Conservation (phyloP, 2,113 vertebrate species). For the Silurus asotus region DNA sequence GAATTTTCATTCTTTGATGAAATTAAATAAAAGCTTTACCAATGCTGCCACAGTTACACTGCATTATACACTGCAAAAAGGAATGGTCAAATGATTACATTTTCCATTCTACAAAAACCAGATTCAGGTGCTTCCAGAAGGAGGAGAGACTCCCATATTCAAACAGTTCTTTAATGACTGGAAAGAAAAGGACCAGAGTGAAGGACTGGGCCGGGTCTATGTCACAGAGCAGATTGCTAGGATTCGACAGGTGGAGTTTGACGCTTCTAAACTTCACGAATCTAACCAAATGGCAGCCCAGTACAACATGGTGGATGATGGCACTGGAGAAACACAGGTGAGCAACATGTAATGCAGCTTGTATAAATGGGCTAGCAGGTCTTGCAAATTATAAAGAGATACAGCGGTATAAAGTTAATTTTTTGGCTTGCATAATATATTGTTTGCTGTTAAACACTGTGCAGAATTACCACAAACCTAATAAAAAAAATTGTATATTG, state of each 20-base stretch:
- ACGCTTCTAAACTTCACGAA: constrained; percentile 84
- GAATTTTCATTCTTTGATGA: too few species aligned
- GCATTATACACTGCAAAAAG: background rate
- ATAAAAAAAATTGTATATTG: background rate
- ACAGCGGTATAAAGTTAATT: background rate
- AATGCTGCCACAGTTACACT: background rate
- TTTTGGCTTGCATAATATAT: background rate
- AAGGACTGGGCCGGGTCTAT: constrained; percentile 83
- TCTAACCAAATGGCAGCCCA: constrained; percentile 86
- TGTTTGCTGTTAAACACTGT: background rate
- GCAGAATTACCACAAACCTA: background rate
- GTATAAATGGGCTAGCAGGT: background rate
- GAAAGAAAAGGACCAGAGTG: constrained; percentile 83
- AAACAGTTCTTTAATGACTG: constrained; percentile 89
- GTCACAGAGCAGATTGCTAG: constrained; percentile 84
- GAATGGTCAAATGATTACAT: background rate
- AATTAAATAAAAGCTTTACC: background rate
- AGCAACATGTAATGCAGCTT: background rate
- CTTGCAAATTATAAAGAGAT: background rate
- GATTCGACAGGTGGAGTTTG: constrained; percentile 83
- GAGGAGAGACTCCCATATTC: constrained; percentile 88
- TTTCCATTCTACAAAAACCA: constrained; percentile 57
- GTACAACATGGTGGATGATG: constrained; percentile 89
- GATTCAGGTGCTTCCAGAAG: constrained; percentile 91
- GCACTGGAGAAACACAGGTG: constrained; percentile 85